A percentile compares a stretch with the other conserved stretches of the same genome.
Evolutionary conservation across 2,113 vertebrate genomes (phyloP).

Genomic region (Pseudorectes ferrugineus): DNA sequence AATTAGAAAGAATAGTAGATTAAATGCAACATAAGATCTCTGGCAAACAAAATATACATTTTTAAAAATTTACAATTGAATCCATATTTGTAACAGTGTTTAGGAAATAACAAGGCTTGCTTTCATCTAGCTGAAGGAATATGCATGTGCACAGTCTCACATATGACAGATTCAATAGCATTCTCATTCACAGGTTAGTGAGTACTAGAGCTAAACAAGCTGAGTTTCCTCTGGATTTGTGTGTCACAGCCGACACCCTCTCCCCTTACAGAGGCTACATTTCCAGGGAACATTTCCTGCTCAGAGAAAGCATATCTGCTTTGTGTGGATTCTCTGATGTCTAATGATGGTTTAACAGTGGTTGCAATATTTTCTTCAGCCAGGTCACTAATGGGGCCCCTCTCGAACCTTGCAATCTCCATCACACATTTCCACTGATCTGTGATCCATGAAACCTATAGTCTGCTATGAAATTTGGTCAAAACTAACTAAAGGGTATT

Average conservation of each 20-base stretch:
- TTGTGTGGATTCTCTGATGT: neutral
- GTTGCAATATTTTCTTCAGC: neutral
- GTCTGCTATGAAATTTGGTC: neutral
- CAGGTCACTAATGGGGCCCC: neutral
- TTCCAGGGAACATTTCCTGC: neutral
- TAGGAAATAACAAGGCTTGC: neutral
- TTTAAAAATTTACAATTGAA: neutral
- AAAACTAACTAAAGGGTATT: neutral
- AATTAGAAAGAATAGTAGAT: neutral
- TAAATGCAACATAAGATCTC: neutral
- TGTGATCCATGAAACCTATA: neutral
- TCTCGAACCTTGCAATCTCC: neutral
- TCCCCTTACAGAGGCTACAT: neutral
- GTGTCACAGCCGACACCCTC: neutral
- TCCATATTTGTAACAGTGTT: neutral
- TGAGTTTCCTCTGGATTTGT: neutral
- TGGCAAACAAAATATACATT: neutral
- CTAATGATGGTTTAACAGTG: fast-evolving
- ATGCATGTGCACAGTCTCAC: neutral
- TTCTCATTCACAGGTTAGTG: neutral
- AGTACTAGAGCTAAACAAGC: neutral
- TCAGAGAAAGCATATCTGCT: neutral
- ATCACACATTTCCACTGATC: neutral
- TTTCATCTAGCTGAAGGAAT: neutral
- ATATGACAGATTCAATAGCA: neutral